phyloP scores from a whole-genome alignment of 2,888 invertebrate species.

The Lasioglossum lativentre region DNA sequence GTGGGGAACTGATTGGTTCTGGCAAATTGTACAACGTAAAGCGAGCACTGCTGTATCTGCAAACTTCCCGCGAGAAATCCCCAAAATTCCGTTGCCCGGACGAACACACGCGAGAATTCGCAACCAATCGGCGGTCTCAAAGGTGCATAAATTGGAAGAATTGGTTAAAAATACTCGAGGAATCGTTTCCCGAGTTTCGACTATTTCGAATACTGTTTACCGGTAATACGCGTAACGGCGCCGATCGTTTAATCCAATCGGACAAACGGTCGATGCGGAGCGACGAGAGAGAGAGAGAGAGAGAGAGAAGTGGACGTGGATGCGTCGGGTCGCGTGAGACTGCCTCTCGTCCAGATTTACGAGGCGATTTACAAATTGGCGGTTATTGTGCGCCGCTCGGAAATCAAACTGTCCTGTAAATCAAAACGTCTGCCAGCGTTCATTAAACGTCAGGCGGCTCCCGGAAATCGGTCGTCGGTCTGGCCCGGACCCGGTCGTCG shows the following conservation, averaged over 20 bases:
- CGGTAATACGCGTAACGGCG: constrained; percentile 57
- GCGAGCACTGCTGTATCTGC: not conserved
- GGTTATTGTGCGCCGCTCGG: constrained; percentile 82
- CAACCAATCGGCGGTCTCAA: not conserved
- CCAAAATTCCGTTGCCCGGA: not conserved
- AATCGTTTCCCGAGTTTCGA: not conserved
- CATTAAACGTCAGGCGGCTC: constrained; percentile 81
- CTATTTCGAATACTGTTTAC: too few relatives aligned
- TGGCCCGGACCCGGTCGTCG: constrained; percentile 25
- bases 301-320: constrained; percentile 23
- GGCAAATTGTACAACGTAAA: not conserved
- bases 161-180: not conserved
- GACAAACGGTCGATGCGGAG: constrained; percentile 66
- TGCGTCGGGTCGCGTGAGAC: constrained; percentile 43
- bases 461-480: constrained; percentile 71
- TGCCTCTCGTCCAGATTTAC: constrained; percentile 78
- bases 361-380: constrained; percentile 84
- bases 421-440: constrained; percentile 83
- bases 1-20: not conserved
- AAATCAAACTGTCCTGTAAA: constrained; percentile 84
- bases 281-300: not conserved
- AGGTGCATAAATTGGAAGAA: not conserved
- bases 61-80: not conserved
- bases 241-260: constrained; percentile 79
- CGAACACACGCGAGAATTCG: not conserved